A percentile compares a stretch with the other conserved stretches of the same genome.
phyloP scores from a whole-genome alignment of 2,888 invertebrate genomes.

The Leptodirus hochenwartii region DNA sequence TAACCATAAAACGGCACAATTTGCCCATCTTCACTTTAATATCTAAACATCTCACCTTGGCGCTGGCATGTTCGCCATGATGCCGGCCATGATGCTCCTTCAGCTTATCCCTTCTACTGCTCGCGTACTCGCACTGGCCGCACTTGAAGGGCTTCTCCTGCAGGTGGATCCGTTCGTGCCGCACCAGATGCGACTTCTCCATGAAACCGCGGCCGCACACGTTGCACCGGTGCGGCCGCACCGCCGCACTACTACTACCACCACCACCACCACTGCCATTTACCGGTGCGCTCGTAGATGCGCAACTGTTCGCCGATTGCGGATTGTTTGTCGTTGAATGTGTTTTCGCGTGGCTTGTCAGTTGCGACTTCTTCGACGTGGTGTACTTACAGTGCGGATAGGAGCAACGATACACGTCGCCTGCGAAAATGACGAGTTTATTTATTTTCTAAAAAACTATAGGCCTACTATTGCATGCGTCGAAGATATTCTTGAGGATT shows the following conservation, averaged over 20 bases:
- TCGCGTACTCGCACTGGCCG: constrained; percentile 42
- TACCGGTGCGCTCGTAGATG: constrained; percentile 30
- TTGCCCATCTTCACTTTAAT: too few species aligned
- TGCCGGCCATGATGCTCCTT: constrained; percentile 36
- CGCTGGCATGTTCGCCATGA: constrained; percentile 31
- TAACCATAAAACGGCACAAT: too few species aligned
- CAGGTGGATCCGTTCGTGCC: constrained; percentile 46
- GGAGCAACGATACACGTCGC: constrained; percentile 42
- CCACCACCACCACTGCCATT: constrained; percentile 6
- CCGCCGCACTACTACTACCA: too few species aligned
- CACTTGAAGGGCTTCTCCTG: constrained; percentile 45
- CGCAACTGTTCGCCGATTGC: too few species aligned
- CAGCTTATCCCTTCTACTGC: constrained; percentile 43
- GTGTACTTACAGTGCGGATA: constrained; percentile 41
- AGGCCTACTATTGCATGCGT: too few species aligned
- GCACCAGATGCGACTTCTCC: constrained; percentile 44
- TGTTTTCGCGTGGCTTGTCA: constrained; percentile 42
- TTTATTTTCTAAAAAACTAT: constrained; percentile 3
- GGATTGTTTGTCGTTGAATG: constrained; percentile 31
- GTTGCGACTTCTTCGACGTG: constrained; percentile 43
- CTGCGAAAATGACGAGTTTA: constrained; percentile 16
- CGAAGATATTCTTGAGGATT: too few species aligned
- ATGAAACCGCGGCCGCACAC: constrained; percentile 43
- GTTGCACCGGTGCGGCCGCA: constrained; percentile 31
- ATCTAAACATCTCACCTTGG: too few species aligned